Conservation (phyloP, 2,888 invertebrate species). For the Abrostola triplasia region DNA sequence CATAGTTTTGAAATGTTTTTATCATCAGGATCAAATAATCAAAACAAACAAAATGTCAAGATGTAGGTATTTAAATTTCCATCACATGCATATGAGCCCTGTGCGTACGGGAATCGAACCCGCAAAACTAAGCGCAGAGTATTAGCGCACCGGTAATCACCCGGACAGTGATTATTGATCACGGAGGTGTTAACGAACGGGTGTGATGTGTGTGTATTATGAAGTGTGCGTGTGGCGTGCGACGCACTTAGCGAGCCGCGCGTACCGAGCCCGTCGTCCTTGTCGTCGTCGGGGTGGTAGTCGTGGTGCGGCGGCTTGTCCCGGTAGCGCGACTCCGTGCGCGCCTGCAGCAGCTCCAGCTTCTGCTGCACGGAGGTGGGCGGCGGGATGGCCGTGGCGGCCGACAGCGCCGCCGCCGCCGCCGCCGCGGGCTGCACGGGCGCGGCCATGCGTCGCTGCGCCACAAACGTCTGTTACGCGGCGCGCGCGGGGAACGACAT, state of each 20-base stretch:
- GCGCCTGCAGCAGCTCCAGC: conserved; percentile 83
- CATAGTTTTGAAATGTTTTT: too few relatives aligned
- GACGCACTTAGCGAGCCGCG: not conserved
- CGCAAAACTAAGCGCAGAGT: too few relatives aligned
- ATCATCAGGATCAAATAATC: too few relatives aligned
- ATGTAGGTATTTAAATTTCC: too few relatives aligned
- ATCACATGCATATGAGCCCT: too few relatives aligned
- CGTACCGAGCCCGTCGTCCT: conserved; percentile 74
- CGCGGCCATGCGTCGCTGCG: conserved; percentile 83
- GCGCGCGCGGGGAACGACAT: conserved; percentile 3
- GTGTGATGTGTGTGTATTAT: too few relatives aligned
- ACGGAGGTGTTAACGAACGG: too few relatives aligned
- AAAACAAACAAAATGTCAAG: too few relatives aligned
- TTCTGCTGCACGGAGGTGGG: conserved; percentile 85
- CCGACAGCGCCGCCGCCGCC: conserved; percentile 84
- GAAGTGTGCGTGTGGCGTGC: not conserved
- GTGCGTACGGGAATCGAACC: too few relatives aligned
- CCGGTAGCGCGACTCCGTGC: conserved; percentile 76
- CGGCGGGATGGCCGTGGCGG: conserved; percentile 85
- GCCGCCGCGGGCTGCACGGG: conserved; percentile 86
- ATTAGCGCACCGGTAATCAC: too few relatives aligned
- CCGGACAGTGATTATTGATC: too few relatives aligned
- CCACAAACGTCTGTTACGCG: conserved; percentile 79
- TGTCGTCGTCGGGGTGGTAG: conserved; percentile 72
- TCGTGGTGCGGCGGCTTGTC: conserved; percentile 63